Evolutionary conservation across 2,113 vertebrate species (phyloP), one percentile per base, ranked within the genome.

Genomic region (Colinus virginianus): DNA sequence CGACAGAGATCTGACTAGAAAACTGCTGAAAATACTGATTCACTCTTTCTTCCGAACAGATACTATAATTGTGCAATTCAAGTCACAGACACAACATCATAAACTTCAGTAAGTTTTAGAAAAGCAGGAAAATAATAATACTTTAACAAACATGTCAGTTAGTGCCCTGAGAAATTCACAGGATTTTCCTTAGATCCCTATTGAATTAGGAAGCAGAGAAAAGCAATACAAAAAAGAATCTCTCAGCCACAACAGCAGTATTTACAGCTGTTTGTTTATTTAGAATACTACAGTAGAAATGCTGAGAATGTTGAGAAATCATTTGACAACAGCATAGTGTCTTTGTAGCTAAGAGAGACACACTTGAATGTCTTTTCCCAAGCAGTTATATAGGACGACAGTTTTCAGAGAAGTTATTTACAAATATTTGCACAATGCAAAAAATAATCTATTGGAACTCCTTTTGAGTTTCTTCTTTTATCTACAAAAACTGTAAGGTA

Each of bases 381-480:
- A 9, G 15, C 68, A 81, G 11, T n/a, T 78, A 18, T 34, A 16
- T 68, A 36, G 53, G 11, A 55, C 13, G 22, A 17, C 6, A 53
- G 36, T 22, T 79, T 86, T 34, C 69, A 51, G 26, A 13, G 5
- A 8, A 42, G 23, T 56, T 87, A 49, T 93, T 88, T 82, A 21
- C 53, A 92, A 87, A 82, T 26, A 66, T 58, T 72, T 42, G 91
- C 86, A 32, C 9, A 10, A 56, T 78, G 81, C 18, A 61, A 83
- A 81, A 91, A 34, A 62, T 6, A 23, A 28, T 61, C 15, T 40
- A 0, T 11, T 59, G 69, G 86, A 88, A 61, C 25, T 45, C n/a
- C 61, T 83, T 46, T 49, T 75, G 46, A 70, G 63, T 91, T 93
- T 93, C 43, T 87, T 90, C 74, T 53, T 26, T 53, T 15, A 40